Percentiles rank a stretch among this genome's conserved stretches.
Conservation (phyloP, 2,113 vertebrate species). For the Cervus canadensis region DNA sequence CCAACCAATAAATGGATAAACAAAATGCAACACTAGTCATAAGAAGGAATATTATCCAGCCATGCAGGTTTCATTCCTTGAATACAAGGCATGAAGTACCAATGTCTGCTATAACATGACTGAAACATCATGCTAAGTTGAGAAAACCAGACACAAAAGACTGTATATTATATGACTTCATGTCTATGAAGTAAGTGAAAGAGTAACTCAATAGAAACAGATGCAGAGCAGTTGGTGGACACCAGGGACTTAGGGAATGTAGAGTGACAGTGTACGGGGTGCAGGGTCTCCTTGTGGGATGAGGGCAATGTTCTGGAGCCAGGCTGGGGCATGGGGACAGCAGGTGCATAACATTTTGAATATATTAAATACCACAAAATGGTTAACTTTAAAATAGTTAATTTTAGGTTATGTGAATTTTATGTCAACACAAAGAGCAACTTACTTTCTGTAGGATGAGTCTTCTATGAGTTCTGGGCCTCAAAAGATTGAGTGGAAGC, state of each 20-base stretch:
- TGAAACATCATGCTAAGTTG: not conserved
- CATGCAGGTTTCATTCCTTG: not conserved
- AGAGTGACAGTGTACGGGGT: fast-evolving
- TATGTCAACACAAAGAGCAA: not conserved
- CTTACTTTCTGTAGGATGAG: not conserved
- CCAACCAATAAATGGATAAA: not conserved
- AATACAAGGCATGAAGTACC: not conserved
- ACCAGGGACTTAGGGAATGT: not conserved
- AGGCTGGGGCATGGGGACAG: not conserved
- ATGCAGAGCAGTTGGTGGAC: not conserved
- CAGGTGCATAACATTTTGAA: not conserved
- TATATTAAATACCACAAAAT: not conserved
- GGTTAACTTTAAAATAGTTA: not conserved
- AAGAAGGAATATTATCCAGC: not conserved
- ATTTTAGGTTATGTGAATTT: not conserved
- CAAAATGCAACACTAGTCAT: not conserved
- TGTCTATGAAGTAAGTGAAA: not conserved
- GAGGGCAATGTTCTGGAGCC: not conserved
- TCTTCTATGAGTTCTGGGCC: not conserved
- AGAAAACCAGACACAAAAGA: not conserved
- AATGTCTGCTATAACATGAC: not conserved
- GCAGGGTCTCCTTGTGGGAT: not conserved
- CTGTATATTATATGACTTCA: not conserved
- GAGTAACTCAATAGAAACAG: not conserved
- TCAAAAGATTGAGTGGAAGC: not conserved